Base-by-base conservation (phyloP, 1,140 invertebrate species). In the Hylaeus anthracinus region DNA sequence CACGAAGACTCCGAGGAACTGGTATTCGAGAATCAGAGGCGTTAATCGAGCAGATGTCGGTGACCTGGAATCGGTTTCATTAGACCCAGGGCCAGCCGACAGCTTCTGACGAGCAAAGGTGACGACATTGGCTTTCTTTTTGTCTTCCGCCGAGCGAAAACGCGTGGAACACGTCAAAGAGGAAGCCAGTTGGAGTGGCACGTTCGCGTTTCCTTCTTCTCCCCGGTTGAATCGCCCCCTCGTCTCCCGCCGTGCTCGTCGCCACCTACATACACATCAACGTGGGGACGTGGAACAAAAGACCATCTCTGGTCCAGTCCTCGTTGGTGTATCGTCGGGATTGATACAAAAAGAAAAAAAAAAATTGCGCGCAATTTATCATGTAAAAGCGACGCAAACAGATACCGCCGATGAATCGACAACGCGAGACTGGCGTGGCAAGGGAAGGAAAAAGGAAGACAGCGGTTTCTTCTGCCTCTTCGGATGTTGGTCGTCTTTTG, bases 311-410 rank as follows among this genome's bases (percentile, higher is more conserved):
- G 41, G n/a, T 39, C 69, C 69, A 9, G 45, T 8, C 58, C 55
- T 26, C 26, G 26, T 26, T 26, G 53, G 71, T 8, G 70, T 74
- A 67, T 75, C 84, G 72, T 63, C 12, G 41, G 61, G 65, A 83
- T 83, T 78, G 77, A 86, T 83, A 78, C 64, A 63, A 37, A 37
- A 51, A n/a, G n/a, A n/a, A 6, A 61, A 61, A 70, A 72, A 82
- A 82, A 86, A 83, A 78, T 86, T 75, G 60, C 63, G 66, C 55
- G 48, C 77, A 84, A 87, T 87, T 87, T 87, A 86, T 87, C 85
- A 86, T 77, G 64, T 72, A 81, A 87, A 85, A 82, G 78, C 72
- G 61, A 14, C 39, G 39, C 43, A 56, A 72, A 73, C 73, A 60
- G 61, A 43, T 58, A 86, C 65, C 37, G 61, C 45, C 64, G 72